Evolutionary conservation across 2,888 invertebrate genomes (phyloP).

Genomic region (Cotesia congregata): DNA sequence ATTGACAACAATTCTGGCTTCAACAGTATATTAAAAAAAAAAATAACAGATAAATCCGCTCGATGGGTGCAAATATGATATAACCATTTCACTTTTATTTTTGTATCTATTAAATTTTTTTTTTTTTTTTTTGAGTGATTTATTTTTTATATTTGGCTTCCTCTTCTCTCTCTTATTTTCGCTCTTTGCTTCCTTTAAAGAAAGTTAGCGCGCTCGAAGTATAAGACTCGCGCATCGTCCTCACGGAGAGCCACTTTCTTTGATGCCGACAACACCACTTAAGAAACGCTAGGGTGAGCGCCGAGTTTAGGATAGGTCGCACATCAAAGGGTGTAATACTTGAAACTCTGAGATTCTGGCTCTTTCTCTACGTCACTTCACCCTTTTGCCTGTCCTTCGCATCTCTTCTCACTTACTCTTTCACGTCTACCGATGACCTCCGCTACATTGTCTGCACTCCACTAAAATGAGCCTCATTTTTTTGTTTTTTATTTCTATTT

Average conservation of each 20-base stretch:
- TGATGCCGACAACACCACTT: constrained; percentile 52
- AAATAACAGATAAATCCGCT: background rate
- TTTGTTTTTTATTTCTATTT: constrained; percentile 50
- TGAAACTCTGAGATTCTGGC: constrained; percentile 63
- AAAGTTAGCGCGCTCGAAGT: constrained; percentile 47
- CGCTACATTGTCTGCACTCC: constrained; percentile 62
- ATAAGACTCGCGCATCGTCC: constrained; percentile 46
- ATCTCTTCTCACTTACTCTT: constrained; percentile 41
- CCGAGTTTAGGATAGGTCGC: constrained; percentile 62
- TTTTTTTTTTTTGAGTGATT: background rate
- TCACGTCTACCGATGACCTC: constrained; percentile 58
- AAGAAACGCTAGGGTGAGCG: constrained; percentile 51
- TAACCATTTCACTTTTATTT: background rate
- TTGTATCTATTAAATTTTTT: background rate
- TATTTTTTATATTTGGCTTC: background rate
- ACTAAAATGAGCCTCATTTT: constrained; percentile 63
- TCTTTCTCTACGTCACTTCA: constrained; percentile 27
- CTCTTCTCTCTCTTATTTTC: constrained; percentile 15
- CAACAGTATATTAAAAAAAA: background rate
- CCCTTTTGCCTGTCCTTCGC: constrained; percentile 19
- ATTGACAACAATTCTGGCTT: background rate
- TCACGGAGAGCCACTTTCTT: constrained; percentile 53
- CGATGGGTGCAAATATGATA: background rate
- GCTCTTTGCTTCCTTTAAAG: constrained; percentile 40
- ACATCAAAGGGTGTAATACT: constrained; percentile 69